phyloP scores from a whole-genome alignment of 2,797 vertebrate genomes.

The Coregonus suidteri region DNA sequence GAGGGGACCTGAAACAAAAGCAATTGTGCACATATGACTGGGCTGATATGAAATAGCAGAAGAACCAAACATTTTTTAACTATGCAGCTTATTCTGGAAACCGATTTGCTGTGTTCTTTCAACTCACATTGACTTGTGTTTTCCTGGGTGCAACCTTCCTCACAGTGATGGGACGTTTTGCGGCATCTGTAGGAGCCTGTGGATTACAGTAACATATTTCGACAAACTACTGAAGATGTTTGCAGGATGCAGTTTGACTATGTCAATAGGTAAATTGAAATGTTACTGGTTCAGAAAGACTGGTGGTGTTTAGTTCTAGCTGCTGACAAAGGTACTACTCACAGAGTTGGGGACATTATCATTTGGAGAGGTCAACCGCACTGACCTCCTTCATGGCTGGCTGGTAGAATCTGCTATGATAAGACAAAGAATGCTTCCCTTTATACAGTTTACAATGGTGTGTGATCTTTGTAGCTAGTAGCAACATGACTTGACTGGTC shows the following conservation, averaged over 20 bases:
- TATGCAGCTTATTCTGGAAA: not conserved
- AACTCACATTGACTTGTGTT: constrained; percentile 46
- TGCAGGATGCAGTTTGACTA: not conserved
- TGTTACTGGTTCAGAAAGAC: not conserved
- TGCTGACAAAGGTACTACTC: not conserved
- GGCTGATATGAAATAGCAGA: not conserved
- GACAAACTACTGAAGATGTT: not conserved
- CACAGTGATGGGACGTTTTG: constrained; percentile 58
- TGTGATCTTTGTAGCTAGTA: no score
- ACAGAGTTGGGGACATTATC: constrained; percentile 6
- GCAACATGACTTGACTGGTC: no score
- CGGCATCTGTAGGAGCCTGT: constrained; percentile 36
- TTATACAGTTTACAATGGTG: no score
- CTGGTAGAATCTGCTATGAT: constrained; percentile 22
- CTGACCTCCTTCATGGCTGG: constrained; percentile 38
- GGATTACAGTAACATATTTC: not conserved
- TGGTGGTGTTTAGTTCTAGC: not conserved
- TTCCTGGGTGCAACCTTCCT: constrained; percentile 69
- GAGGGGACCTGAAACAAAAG: constrained; percentile 30
- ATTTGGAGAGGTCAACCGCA: constrained; percentile 35
- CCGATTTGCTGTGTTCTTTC: not conserved
- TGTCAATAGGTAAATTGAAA: not conserved
- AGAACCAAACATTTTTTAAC: not conserved
- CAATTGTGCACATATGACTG: not conserved
- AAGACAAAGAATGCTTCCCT: not conserved